Evolutionary conservation across 2,797 vertebrate genomes (phyloP).

Genomic region (Sarcophilus harrisii): DNA sequence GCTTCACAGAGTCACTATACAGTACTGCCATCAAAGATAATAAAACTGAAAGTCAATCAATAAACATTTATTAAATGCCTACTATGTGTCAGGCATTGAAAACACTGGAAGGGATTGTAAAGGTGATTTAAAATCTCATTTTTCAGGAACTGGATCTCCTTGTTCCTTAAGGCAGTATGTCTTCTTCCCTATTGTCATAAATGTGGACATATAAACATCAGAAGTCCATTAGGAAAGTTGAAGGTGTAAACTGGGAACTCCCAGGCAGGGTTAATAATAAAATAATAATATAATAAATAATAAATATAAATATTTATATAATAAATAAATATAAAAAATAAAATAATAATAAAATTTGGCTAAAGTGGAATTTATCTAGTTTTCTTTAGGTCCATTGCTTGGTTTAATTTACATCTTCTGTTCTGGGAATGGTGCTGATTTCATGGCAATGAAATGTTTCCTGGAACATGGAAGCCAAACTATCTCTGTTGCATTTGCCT

Average conservation of each 20-base stretch:
- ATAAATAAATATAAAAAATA: no score
- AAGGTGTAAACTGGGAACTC: neutral
- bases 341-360: neutral
- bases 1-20: neutral
- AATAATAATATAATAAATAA: no score
- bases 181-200: neutral
- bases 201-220: neutral
- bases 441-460: neutral
- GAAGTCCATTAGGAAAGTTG: neutral
- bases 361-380: neutral
- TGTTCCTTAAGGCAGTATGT: neutral
- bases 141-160: neutral
- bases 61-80: neutral
- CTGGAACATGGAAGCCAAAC: no score
- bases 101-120: neutral
- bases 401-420: neutral
- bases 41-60: neutral
- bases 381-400: neutral
- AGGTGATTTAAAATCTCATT: neutral
- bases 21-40: neutral
- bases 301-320: no score
- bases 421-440: neutral
- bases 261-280: neutral
- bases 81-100: neutral
- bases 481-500: neutral